Evolutionary conservation across 1,140 invertebrate species (phyloP).

Genomic region (Cydia amplana): DNA sequence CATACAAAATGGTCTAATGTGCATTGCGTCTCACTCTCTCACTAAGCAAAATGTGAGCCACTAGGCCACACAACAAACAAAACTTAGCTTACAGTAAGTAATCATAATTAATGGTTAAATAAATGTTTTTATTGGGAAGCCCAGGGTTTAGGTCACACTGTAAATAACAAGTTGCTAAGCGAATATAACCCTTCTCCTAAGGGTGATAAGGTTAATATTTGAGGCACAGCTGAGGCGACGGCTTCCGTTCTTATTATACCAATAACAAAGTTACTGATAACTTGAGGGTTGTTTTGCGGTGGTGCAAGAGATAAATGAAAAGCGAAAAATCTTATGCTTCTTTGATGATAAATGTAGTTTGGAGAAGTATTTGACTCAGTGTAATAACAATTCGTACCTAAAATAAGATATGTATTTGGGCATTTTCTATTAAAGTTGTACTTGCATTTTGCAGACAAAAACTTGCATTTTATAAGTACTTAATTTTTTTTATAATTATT

Average conservation of each 20-base stretch:
- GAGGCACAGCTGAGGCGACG: not conserved
- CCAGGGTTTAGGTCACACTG: constrained; percentile 18
- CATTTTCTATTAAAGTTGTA: too few relatives aligned
- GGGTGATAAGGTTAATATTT: not conserved
- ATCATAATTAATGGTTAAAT: constrained; percentile 30
- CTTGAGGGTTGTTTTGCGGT: constrained; percentile 17
- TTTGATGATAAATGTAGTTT: too few relatives aligned
- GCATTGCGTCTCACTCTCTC: too few relatives aligned
- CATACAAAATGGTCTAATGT: too few relatives aligned
- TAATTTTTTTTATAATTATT: too few relatives aligned
- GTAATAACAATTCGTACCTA: too few relatives aligned
- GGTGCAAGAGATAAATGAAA: not conserved
- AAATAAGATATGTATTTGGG: too few relatives aligned
- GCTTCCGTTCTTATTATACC: constrained; percentile 30
- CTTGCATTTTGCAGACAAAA: too few relatives aligned
- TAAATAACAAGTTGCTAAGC: not conserved
- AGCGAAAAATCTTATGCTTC: too few relatives aligned
- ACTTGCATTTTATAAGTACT: too few relatives aligned
- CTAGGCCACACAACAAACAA: not conserved
- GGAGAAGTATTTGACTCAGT: too few relatives aligned
- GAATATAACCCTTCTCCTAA: not conserved
- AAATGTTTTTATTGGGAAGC: constrained; percentile 27
- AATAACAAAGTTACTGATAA: constrained; percentile 34
- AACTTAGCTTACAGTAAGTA: not conserved
- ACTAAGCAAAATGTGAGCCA: too few relatives aligned